phyloP scores from a whole-genome alignment of 2,888 invertebrate genomes.

The Diarsia dahlii region DNA sequence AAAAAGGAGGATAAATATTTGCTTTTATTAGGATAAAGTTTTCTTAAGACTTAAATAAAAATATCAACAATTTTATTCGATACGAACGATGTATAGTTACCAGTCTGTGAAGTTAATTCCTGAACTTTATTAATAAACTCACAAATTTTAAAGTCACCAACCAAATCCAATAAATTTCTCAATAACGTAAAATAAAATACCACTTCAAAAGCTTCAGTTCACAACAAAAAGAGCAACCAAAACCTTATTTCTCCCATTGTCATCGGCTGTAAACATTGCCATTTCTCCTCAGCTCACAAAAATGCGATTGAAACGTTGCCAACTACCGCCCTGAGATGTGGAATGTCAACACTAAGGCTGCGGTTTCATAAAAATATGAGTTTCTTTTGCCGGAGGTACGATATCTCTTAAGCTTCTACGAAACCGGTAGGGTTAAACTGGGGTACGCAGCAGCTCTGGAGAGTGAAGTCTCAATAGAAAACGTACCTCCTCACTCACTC shows the following conservation, averaged over 20 bases:
- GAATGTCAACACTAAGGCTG: slow-evolving; percentile 40
- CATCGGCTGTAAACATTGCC: slow-evolving; percentile 60
- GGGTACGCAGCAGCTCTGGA: no score
- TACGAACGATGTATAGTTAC: background rate
- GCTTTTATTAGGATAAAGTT: no score
- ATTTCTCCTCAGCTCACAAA: slow-evolving; percentile 62
- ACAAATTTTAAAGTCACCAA: background rate
- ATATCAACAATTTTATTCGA: background rate
- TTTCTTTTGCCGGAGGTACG: background rate
- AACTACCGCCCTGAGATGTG: slow-evolving; percentile 43
- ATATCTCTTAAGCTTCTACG: slow-evolving; percentile 3
- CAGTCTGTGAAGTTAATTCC: background rate
- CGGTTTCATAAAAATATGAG: slow-evolving; percentile 41
- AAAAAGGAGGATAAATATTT: no score
- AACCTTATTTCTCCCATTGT: slow-evolving; percentile 45
- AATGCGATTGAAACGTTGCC: slow-evolving; percentile 66
- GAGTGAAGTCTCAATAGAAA: no score
- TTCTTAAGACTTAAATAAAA: no score
- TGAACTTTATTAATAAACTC: background rate
- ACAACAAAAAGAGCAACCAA: background rate
- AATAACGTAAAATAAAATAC: slow-evolving; percentile 27
- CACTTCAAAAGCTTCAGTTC: slow-evolving; percentile 18
- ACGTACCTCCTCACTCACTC: no score
- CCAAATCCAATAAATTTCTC: background rate
- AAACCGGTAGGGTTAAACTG: no score